Conservation (phyloP, 2,888 invertebrate genomes). For the Epinotia demarniana region DNA sequence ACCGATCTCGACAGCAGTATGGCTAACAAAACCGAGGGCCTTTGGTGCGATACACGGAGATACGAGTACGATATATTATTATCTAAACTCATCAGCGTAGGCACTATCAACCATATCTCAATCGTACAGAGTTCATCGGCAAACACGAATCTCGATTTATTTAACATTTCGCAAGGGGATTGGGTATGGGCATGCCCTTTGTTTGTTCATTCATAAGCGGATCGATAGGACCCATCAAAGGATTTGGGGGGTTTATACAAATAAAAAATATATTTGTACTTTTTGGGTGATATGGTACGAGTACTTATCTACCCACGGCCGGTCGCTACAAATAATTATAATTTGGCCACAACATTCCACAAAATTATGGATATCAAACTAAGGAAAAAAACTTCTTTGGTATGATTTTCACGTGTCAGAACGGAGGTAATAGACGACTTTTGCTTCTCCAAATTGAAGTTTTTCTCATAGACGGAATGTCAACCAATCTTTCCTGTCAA, state of each 20-base stretch:
- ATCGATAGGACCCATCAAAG: slow-evolving; percentile 54
- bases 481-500: not conserved
- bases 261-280: slow-evolving; percentile 45
- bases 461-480: too few relatives aligned
- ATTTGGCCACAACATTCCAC: too few relatives aligned
- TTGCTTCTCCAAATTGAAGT: too few relatives aligned
- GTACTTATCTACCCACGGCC: not conserved
- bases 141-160: slow-evolving; percentile 32
- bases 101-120: slow-evolving; percentile 30
- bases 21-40: slow-evolving; percentile 21
- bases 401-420: too few relatives aligned
- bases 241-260: slow-evolving; percentile 51
- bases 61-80: slow-evolving; percentile 20
- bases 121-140: slow-evolving; percentile 29
- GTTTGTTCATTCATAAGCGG: slow-evolving; percentile 43
- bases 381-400: too few relatives aligned
- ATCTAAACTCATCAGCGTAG: slow-evolving; percentile 13
- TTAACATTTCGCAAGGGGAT: slow-evolving; percentile 41
- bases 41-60: slow-evolving; percentile 10
- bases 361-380: too few relatives aligned
- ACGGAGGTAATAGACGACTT: too few relatives aligned
- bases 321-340: too few relatives aligned
- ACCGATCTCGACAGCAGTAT: slow-evolving; percentile 20
- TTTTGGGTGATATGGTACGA: not conserved
- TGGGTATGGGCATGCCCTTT: slow-evolving; percentile 38